Percentiles rank a stretch among this genome's conserved stretches.
Conservation (phyloP, 2,888 invertebrate species). For the Ectemnius cavifrons region DNA sequence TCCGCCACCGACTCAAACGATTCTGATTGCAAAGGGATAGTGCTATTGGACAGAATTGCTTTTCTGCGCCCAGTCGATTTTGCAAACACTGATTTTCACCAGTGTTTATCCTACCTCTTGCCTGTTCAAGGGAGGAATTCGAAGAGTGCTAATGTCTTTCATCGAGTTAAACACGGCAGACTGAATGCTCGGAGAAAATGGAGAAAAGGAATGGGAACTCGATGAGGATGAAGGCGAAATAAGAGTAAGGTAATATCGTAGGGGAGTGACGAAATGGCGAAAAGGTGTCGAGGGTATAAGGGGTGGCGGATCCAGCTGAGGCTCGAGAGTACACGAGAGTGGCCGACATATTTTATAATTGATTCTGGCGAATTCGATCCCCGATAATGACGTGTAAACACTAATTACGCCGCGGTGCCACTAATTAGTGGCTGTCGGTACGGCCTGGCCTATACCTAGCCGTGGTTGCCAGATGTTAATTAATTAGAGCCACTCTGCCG, state of each 20-base stretch:
- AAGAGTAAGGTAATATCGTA: constrained; percentile 20
- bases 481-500: constrained; percentile 75
- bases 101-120: not conserved
- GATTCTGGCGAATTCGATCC: constrained; percentile 65
- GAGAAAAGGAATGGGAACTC: constrained; percentile 20
- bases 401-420: constrained; percentile 74
- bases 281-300: constrained; percentile 47
- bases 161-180: not conserved
- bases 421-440: constrained; percentile 73
- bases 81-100: constrained; percentile 16
- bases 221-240: constrained; percentile 6
- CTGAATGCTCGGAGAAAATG: not conserved
- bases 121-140: too few relatives aligned
- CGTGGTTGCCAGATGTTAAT: constrained; percentile 74
- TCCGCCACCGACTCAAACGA: constrained; percentile 14
- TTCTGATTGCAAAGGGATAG: constrained; percentile 42
- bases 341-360: constrained; percentile 67
- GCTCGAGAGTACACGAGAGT: constrained; percentile 48
- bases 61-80: not conserved
- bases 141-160: too few relatives aligned
- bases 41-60: constrained; percentile 35
- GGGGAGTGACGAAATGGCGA: constrained; percentile 11
- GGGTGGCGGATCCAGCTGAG: constrained; percentile 30
- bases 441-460: constrained; percentile 55
- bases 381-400: constrained; percentile 70